Evolutionary conservation across 2,113 vertebrate genomes (phyloP), one percentile per base, ranked within the genome.

Genomic region (Tiliqua scincoides): DNA sequence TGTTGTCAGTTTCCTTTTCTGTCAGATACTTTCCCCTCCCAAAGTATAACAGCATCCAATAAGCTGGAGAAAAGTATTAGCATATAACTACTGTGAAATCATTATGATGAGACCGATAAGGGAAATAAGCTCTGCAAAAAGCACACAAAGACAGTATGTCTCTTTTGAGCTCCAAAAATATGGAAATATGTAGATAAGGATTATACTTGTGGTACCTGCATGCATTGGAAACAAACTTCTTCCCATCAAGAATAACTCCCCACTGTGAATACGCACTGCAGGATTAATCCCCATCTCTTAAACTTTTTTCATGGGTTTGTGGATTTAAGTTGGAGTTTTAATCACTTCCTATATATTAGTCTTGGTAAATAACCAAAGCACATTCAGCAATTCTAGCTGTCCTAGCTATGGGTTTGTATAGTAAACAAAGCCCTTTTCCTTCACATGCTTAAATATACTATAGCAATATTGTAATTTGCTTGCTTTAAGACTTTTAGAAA

Each of bases 151-250:
- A 80, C 77, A 84, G 32, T 59, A 48, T 80, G 43, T 74, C 9
- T 80, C 61, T 84, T 54, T 68, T 84, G 62, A 84, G 77, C 82
- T 80, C 71, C 77, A 74, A 80, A 85, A 88, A 84, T 88, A 88
- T 84, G 87, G 82, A 88, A 88, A 85, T 79, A 73, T 32, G 71
- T 70, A 85, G 87, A 80, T 75, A 88, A 88, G 82, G 68, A 74
- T 80, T 84, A 88, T 75, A 81, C 48, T 61, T 84, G 48, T 27
- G 20, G 11, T 68, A 88, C 82, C 68, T 68, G 43, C 18, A 27
- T 54, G 8, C 32, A 61, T 6, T 21, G 59, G 32, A 27, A 74
- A n/a, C 48, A 79, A 76, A 74, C 37, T 27, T 78, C 67, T 85
- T 84, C 48, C 79, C 43, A 67, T 57, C 75, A 80, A 40, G 67